Evolutionary conservation across 2,113 vertebrate genomes (phyloP).

Genomic region (Thunnus thynnus): DNA sequence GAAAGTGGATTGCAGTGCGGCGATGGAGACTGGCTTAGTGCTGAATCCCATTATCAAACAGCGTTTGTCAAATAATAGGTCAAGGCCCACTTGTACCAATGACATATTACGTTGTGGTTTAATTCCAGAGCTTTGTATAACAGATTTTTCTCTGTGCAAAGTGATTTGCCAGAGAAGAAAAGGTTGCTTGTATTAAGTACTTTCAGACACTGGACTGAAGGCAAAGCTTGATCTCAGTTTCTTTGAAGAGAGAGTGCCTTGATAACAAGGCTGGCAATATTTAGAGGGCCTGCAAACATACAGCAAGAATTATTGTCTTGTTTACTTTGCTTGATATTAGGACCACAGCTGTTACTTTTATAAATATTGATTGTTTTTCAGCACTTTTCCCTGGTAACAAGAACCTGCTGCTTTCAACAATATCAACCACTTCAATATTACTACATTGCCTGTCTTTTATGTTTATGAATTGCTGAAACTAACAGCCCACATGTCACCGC

Average conservation of each 20-base stretch:
- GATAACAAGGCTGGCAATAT: slow-evolving; percentile 21
- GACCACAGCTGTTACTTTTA: not conserved
- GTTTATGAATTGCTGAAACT: slow-evolving; percentile 2
- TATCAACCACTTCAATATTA: not conserved
- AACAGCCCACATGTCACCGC: slow-evolving; percentile 15
- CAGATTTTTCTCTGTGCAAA: slow-evolving; percentile 46
- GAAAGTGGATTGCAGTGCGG: slow-evolving; percentile 66
- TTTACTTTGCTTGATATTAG: slow-evolving; percentile 3
- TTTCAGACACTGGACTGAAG: slow-evolving; percentile 28
- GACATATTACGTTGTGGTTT: slow-evolving; percentile 68
- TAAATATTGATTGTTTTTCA: slow-evolving; percentile 17
- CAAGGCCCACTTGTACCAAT: slow-evolving; percentile 69
- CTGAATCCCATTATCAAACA: slow-evolving; percentile 76
- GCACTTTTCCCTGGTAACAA: not conserved
- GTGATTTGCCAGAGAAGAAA: slow-evolving; percentile 38
- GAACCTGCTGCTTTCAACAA: slow-evolving; percentile 12
- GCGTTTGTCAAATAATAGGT: slow-evolving; percentile 74
- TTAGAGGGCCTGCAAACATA: not conserved
- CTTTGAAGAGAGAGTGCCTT: slow-evolving; percentile 24
- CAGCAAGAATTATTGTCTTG: not conserved
- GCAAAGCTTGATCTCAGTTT: slow-evolving; percentile 32
- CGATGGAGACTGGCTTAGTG: slow-evolving; percentile 64
- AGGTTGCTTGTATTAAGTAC: slow-evolving; percentile 38
- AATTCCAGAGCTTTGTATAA: slow-evolving; percentile 61
- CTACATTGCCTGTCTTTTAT: not conserved